Evolutionary conservation across 2,888 invertebrate genomes (phyloP).

Genomic region (Drosophila subquinaria): DNA sequence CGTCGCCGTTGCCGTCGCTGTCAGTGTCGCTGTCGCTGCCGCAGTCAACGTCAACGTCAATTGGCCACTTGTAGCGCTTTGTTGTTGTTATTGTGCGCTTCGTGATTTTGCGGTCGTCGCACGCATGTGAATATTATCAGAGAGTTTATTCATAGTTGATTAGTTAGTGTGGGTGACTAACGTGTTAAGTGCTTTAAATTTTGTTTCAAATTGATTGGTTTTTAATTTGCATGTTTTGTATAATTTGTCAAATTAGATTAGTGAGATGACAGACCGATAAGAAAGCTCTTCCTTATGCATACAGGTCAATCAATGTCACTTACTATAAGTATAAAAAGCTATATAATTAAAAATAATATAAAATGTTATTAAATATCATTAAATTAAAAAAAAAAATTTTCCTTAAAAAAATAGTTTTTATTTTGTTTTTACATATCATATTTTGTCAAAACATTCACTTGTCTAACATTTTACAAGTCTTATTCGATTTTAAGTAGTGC

Average conservation of each 20-base stretch:
- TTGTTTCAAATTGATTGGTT: slow-evolving; percentile 45
- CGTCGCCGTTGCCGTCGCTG: slow-evolving; percentile 11
- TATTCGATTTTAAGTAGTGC: not conserved
- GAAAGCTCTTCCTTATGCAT: slow-evolving; percentile 14
- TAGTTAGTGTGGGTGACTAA: slow-evolving; percentile 12
- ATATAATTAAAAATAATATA: too few relatives aligned
- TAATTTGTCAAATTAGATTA: slow-evolving; percentile 46
- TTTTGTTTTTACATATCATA: too few relatives aligned
- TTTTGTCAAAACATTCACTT: too few relatives aligned
- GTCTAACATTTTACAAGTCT: not conserved
- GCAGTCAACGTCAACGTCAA: slow-evolving; percentile 8
- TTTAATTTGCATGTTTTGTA: slow-evolving; percentile 49
- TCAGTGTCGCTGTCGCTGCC: slow-evolving; percentile 4
- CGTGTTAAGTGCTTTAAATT: slow-evolving; percentile 31
- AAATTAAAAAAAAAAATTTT: too few relatives aligned
- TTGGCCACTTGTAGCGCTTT: slow-evolving; percentile 62
- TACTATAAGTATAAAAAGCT: too few relatives aligned
- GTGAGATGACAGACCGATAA: slow-evolving; percentile 45
- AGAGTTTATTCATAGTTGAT: slow-evolving; percentile 10
- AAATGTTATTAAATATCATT: too few relatives aligned
- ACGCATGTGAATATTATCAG: slow-evolving; percentile 36
- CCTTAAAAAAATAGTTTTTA: too few relatives aligned
- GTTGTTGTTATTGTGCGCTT: slow-evolving; percentile 14
- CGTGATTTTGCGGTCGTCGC: slow-evolving; percentile 14
- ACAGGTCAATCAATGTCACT: slow-evolving; percentile 39